Evolutionary conservation across 2,113 vertebrate genomes (phyloP).

Genomic region (Microtus montanus): DNA sequence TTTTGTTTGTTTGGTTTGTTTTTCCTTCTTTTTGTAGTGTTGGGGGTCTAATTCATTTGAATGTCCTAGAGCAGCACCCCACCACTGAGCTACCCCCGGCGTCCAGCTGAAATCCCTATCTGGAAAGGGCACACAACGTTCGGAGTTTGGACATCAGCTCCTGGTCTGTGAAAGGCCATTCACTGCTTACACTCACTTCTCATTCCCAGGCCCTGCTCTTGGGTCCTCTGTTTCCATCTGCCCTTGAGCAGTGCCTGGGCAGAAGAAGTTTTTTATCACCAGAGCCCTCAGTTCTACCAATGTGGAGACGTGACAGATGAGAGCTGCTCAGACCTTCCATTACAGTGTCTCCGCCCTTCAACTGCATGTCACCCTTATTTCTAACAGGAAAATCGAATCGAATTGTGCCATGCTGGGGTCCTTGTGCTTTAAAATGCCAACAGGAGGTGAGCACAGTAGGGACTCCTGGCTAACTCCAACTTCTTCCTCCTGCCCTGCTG

Average conservation of each 20-base stretch:
- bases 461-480: not conserved
- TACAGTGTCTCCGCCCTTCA: not conserved
- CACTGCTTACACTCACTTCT: too few species aligned
- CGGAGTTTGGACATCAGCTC: not conserved
- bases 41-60: not conserved
- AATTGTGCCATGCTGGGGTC: not conserved
- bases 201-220: not conserved
- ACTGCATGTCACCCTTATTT: not conserved
- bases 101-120: not conserved
- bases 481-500: not conserved
- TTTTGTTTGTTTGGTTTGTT: not conserved
- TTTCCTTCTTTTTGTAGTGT: not conserved
- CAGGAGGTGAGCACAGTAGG: not conserved
- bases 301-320: not conserved
- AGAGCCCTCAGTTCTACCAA: not conserved
- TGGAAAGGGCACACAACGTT: not conserved
- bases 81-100: not conserved
- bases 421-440: slow-evolving; percentile 17
- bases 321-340: not conserved
- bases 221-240: not conserved
- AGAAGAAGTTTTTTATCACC: not conserved
- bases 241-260: not conserved
- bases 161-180: accelerated
- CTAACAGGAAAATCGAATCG: not conserved
- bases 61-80: not conserved